phyloP scores from a whole-genome alignment of 2,797 vertebrate genomes.

The Molossus alvarezi region DNA sequence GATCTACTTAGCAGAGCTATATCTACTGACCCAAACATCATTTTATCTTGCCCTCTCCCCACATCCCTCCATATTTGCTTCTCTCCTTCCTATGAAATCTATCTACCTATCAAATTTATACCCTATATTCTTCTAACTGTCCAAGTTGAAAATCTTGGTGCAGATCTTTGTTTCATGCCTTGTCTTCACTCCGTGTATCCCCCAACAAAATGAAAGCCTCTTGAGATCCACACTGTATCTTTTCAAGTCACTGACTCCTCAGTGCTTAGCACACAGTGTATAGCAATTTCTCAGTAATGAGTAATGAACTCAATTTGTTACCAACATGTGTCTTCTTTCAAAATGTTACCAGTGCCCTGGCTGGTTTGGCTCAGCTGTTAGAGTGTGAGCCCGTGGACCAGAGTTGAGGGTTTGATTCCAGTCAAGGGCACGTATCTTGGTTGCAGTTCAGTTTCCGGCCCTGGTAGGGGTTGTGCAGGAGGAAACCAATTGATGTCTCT shows the following conservation, averaged over 20 bases:
- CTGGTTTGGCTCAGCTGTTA: no score
- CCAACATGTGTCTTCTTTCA: slow-evolving; percentile 33
- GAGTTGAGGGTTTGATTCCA: no score
- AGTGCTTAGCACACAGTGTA: background rate
- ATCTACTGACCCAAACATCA: background rate
- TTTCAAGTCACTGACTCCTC: slow-evolving; percentile 53
- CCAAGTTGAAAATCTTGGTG: background rate
- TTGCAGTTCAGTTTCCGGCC: no score
- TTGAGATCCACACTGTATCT: background rate
- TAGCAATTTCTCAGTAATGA: background rate
- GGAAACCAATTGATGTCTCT: no score
- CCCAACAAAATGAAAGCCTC: slow-evolving; percentile 1
- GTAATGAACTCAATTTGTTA: slow-evolving; percentile 12
- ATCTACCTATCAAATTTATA: slow-evolving; percentile 31
- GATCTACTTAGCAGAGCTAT: background rate
- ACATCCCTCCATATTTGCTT: slow-evolving; percentile 16
- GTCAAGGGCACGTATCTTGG: no score
- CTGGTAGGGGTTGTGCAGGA: no score
- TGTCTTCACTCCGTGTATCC: slow-evolving; percentile 39
- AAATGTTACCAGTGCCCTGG: background rate
- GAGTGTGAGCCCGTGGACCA: no score
- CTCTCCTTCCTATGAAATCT: slow-evolving; percentile 39
- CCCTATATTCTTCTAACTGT: slow-evolving; percentile 21
- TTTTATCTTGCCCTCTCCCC: background rate
- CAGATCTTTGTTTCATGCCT: slow-evolving; percentile 49